Evolutionary conservation across 2,113 vertebrate genomes (phyloP), one percentile per base, ranked within the genome.

Genomic region (Chaenogobius annularis): DNA sequence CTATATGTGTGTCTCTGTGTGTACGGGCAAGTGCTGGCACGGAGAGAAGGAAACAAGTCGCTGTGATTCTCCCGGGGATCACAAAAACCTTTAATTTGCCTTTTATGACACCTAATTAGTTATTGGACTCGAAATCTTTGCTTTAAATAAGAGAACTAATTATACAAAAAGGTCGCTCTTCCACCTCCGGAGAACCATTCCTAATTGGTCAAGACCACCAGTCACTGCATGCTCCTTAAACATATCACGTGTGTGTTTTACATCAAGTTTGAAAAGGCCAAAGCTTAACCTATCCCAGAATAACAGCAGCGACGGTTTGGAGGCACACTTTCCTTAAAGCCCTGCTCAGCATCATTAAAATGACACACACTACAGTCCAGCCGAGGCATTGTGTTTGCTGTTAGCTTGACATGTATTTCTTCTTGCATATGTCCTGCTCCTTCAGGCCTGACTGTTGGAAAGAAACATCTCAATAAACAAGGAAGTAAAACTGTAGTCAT

Each of bases 61-160:
- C 90, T 85, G 89, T 80, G 90, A 93, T 87, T 89, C 93, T 92
- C 92, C 78, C 52, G 72, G 90, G 93, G 92, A 95, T 90, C 90
- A 75, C 93, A 93, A 94, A 94, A 95, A 94, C 93, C 94, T 95
- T 94, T 95, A 94, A 95, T 95, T 96, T 95, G 93, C 94, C 93
- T 94, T 95, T 94, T 95, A 95, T 95, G 94, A 95, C 95, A 95
- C 93, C 94, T 95, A 96, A 96, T 97, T 96, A 95, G 94, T 95
- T 93, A 95, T 95, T 95, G 93, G 92, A 93, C 93, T 95, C 93
- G 93, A 95, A 95, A 94, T 95, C 93, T 95, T 95, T 95, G 94
- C 94, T 95, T 96, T 95, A 95, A 96, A 95, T 95, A 95, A 96
- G 93, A 94, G 89, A 94, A 94, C 94, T 96, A 95, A 95, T 96